phyloP scores from a whole-genome alignment of 2,888 invertebrate species.

The Caenorhabditis parvicauda region DNA sequence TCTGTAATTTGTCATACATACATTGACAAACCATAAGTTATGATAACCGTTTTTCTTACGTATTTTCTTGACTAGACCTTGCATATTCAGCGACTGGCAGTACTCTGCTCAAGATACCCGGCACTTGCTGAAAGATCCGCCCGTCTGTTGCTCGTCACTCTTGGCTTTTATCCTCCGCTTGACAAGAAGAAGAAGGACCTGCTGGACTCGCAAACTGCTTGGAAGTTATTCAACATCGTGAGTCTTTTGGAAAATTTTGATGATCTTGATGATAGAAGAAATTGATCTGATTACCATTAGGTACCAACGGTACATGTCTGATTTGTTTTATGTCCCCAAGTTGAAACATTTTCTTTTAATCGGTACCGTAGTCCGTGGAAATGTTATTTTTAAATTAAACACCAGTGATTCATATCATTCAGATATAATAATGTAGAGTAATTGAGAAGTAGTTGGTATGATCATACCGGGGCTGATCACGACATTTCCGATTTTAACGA shows the following conservation, averaged over 20 bases:
- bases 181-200: conserved; percentile 15
- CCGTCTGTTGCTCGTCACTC: conserved; percentile 16
- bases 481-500: too few relatives aligned
- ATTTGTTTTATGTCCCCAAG: not conserved
- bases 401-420: too few relatives aligned
- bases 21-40: too few relatives aligned
- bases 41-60: too few relatives aligned
- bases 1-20: too few relatives aligned
- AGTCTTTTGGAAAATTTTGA: conserved; percentile 1
- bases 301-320: not conserved
- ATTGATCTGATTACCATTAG: not conserved
- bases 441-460: too few relatives aligned
- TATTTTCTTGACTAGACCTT: too few relatives aligned
- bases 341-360: too few relatives aligned
- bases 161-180: conserved; percentile 12
- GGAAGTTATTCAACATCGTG: conserved; percentile 13
- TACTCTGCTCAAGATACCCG: conserved; percentile 15
- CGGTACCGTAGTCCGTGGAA: too few relatives aligned
- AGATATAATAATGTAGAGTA: too few relatives aligned
- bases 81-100: conserved; percentile 34
- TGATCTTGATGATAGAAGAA: not conserved
- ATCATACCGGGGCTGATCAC: too few relatives aligned
- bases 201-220: conserved; percentile 16
- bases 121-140: conserved; percentile 22
- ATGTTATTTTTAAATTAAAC: too few relatives aligned